Conservation (phyloP, 2,797 vertebrate genomes). For the Diplodus puntazzo region DNA sequence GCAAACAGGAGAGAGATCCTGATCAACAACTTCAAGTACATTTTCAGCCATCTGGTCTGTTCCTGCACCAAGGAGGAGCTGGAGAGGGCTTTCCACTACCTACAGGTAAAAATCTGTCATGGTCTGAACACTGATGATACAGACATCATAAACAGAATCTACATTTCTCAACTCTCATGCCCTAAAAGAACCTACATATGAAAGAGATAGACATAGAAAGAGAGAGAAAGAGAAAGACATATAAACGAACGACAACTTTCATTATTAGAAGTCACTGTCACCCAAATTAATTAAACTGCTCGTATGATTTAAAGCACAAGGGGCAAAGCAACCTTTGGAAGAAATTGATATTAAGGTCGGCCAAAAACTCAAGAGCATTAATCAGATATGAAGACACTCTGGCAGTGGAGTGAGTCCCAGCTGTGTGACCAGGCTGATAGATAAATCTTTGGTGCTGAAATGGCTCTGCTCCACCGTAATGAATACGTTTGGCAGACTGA, state of each 20-base stretch:
- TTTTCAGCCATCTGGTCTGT: slow-evolving; percentile 98
- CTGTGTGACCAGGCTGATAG: background rate
- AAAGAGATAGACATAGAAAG: too few relatives aligned
- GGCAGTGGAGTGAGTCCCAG: background rate
- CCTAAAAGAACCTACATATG: background rate
- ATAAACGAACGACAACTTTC: background rate
- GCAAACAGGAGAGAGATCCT: slow-evolving; percentile 96
- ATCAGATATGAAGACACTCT: background rate
- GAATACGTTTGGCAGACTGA: background rate
- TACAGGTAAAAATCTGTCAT: slow-evolving; percentile 87
- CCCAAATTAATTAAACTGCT: background rate
- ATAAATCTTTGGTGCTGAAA: background rate
- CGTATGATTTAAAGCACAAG: background rate
- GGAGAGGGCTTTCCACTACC: slow-evolving; percentile 94
- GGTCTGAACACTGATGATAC: background rate
- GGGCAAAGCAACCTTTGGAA: background rate
- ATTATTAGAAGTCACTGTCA: background rate
- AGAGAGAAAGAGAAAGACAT: too few relatives aligned
- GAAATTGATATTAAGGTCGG: background rate
- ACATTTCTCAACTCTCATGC: background rate
- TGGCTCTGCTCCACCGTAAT: background rate
- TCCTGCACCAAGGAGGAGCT: slow-evolving; percentile 98
- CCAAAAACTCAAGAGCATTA: background rate
- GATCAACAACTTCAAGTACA: slow-evolving; percentile 99
- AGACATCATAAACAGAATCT: background rate